phyloP scores from a whole-genome alignment of 1,140 invertebrate genomes.

The Diorhabda sublineata region DNA sequence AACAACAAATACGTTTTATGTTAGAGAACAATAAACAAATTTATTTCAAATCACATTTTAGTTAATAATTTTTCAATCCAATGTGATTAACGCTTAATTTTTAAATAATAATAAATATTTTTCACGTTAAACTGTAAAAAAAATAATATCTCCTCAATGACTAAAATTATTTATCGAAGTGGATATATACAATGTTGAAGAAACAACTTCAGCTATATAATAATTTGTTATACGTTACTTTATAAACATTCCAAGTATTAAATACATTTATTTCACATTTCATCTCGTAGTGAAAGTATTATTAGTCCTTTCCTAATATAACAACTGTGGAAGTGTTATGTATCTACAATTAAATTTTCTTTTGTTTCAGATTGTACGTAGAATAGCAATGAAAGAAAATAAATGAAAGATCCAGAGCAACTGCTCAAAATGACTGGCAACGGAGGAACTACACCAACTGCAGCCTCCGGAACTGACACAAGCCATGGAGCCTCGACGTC shows the following conservation, averaged over 20 bases:
- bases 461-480: neutral
- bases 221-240: neutral
- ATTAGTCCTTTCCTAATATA: too few species aligned
- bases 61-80: too few species aligned
- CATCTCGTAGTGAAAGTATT: too few species aligned
- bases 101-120: too few species aligned
- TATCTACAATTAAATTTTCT: neutral
- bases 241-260: neutral
- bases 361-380: neutral
- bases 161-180: neutral
- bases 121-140: too few species aligned
- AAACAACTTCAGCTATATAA: neutral
- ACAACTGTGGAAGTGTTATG: neutral
- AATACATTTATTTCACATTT: neutral
- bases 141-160: too few species aligned
- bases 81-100: too few species aligned
- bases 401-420: neutral
- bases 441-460: neutral
- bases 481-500: slow-evolving; percentile 11
- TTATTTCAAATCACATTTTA: too few species aligned
- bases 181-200: neutral
- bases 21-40: too few species aligned
- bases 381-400: neutral
- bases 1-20: too few species aligned
- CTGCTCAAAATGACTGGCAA: slow-evolving; percentile 4